phyloP scores from a whole-genome alignment of 2,888 invertebrate genomes.

The Amblyjoppa fuscipennis region DNA sequence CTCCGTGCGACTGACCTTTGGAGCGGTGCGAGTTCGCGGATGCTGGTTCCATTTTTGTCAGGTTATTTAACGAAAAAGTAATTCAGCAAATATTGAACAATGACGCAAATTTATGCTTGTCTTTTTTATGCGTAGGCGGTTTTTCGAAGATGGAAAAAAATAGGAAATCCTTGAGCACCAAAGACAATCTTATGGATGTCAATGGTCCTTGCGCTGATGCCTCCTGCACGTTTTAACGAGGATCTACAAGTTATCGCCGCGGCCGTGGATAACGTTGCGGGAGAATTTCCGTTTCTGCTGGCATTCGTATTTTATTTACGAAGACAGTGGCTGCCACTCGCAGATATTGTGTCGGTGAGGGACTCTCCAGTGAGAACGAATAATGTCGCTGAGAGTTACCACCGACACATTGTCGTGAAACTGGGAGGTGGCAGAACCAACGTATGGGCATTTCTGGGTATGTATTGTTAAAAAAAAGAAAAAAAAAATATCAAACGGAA shows the following conservation, averaged over 20 bases:
- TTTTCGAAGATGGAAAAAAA: conserved; percentile 12
- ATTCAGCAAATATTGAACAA: neutral
- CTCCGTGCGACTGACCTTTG: neutral
- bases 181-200: conserved; percentile 30
- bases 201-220: conserved; percentile 11
- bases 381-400: conserved; percentile 31
- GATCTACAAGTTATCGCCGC: neutral
- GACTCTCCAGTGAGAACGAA: conserved; percentile 30
- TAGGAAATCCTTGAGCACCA: neutral
- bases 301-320: conserved; percentile 18
- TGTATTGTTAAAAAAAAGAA: too few relatives aligned
- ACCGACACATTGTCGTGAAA: conserved; percentile 21
- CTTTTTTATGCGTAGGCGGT: conserved; percentile 2
- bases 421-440: conserved; percentile 22
- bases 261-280: neutral
- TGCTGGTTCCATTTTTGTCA: conserved; percentile 45
- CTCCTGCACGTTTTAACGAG: neutral
- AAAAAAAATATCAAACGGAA: too few relatives aligned
- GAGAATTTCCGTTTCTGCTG: conserved; percentile 2
- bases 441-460: conserved; percentile 20
- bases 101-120: neutral
- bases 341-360: neutral
- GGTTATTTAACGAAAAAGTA: neutral
- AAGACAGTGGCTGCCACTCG: conserved; percentile 31
- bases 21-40: neutral